phyloP scores from a whole-genome alignment of 2,113 vertebrate species.

The Sinocyclocheilus rhinocerous region DNA sequence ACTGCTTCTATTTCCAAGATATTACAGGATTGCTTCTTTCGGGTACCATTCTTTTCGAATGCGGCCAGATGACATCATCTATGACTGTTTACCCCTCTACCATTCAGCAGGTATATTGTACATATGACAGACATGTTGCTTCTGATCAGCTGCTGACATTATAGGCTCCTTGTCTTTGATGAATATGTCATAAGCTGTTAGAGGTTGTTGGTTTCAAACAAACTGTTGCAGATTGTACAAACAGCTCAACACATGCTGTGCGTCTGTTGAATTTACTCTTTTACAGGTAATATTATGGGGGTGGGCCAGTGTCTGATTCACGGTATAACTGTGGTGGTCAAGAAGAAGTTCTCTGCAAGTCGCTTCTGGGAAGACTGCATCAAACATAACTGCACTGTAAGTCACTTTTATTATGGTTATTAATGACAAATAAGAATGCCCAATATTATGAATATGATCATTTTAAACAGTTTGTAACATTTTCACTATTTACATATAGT shows the following conservation, averaged over 20 bases:
- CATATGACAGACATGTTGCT: background rate
- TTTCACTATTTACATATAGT: background rate
- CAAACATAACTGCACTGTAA: slow-evolving; percentile 88
- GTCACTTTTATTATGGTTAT: slow-evolving; percentile 42
- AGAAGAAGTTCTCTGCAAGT: slow-evolving; percentile 88
- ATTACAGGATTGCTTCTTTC: slow-evolving; percentile 86
- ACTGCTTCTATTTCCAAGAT: slow-evolving; percentile 68
- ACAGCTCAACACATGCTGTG: no score
- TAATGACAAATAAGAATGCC: background rate
- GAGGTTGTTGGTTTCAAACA: background rate
- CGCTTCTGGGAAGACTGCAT: slow-evolving; percentile 90
- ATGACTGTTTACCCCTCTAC: slow-evolving; percentile 87
- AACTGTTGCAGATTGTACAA: background rate
- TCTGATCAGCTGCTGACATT: background rate
- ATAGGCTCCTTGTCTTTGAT: background rate
- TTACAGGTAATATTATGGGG: slow-evolving; percentile 87
- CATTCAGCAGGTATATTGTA: slow-evolving; percentile 82
- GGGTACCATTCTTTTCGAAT: slow-evolving; percentile 83
- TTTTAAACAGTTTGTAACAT: background rate
- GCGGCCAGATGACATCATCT: slow-evolving; percentile 75
- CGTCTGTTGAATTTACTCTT: slow-evolving; percentile 13
- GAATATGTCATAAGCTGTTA: background rate
- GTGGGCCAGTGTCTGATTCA: slow-evolving; percentile 88
- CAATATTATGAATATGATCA: background rate
- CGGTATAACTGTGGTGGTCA: slow-evolving; percentile 85